A percentile compares a stretch with the other conserved stretches of the same genome.
Evolutionary conservation across 2,888 invertebrate genomes (phyloP).

Genomic region (Epirrita christyi): DNA sequence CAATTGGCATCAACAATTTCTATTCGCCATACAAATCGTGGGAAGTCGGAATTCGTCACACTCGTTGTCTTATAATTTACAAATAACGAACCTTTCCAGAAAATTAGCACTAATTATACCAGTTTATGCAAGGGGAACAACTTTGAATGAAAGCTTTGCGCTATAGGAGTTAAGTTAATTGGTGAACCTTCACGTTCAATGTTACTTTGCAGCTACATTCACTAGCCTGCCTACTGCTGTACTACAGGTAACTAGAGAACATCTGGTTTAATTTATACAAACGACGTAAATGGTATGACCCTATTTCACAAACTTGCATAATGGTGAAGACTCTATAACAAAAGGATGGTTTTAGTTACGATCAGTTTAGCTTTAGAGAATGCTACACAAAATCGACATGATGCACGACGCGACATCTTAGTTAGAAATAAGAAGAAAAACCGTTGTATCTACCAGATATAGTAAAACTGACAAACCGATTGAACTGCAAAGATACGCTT

Average conservation of each 20-base stretch:
- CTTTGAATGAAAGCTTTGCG: slow-evolving; percentile 42
- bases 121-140: slow-evolving; percentile 39
- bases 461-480: no score
- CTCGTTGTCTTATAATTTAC: slow-evolving; percentile 6
- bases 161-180: slow-evolving; percentile 67
- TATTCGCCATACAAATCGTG: slow-evolving; percentile 9
- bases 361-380: no score
- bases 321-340: no score
- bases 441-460: no score
- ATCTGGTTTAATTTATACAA: slow-evolving; percentile 7
- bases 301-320: no score
- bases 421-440: no score
- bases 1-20: neutral
- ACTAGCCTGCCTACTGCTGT: slow-evolving; percentile 51
- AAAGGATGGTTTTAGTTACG: no score
- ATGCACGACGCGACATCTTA: no score
- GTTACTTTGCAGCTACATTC: slow-evolving; percentile 62
- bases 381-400: no score
- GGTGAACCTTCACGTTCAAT: slow-evolving; percentile 75
- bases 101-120: slow-evolving; percentile 28
- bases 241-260: slow-evolving; percentile 14
- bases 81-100: slow-evolving; percentile 25
- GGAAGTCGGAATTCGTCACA: slow-evolving; percentile 20
- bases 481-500: no score
- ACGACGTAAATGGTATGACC: no score